Evolutionary conservation across 2,888 invertebrate species (phyloP), one percentile per base, ranked within the genome.

Genomic region (Drosophila kokeensis): DNA sequence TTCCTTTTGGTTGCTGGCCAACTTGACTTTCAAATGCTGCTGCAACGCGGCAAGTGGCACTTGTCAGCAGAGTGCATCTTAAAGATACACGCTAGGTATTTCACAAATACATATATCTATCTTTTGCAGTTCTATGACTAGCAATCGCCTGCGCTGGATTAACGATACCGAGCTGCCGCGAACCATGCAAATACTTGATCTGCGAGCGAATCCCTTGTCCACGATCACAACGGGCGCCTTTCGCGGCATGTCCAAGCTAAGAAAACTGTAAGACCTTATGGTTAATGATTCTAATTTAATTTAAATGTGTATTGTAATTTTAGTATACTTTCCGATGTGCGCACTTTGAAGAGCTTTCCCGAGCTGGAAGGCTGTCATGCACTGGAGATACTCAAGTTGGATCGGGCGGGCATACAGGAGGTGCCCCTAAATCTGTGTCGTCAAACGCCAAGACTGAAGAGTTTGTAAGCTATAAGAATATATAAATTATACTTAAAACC

Each of bases 251-350:
- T 95, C 97, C 76, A 95, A 94, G 92, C 95, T 97, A 54, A 95
- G 96, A 88, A 96, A 96, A 94, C 94, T 97, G 97, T 97, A 94
- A 95, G 96, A 53, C 40, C 11, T 27, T 34, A 21, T 7, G 10
- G n/a, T 40, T 18, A 10, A 24, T 1, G 3, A 29, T 10, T 15
- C 4, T 5, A 21, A 53, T 8, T 5, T 21, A 15, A 30, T 32
- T 15, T 15, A 21, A 34, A 21, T 13, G 2, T 45, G 15, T 11
- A 8, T 50, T 2, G 21, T 10, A 5, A 13, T 4, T 21, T 34
- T 67, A 99, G 98, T 83, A 96, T 97, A 82, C 93, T 99, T 79
- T 98, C 98, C 52, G 98, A 98, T 93, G 96, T 97, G 69, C 95
- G 96, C 77, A 96, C 96, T 79, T 94, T 98, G 91, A 95, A 95